Base-by-base conservation (phyloP, 2,113 vertebrate species). In the Eulemur rufifrons region DNA sequence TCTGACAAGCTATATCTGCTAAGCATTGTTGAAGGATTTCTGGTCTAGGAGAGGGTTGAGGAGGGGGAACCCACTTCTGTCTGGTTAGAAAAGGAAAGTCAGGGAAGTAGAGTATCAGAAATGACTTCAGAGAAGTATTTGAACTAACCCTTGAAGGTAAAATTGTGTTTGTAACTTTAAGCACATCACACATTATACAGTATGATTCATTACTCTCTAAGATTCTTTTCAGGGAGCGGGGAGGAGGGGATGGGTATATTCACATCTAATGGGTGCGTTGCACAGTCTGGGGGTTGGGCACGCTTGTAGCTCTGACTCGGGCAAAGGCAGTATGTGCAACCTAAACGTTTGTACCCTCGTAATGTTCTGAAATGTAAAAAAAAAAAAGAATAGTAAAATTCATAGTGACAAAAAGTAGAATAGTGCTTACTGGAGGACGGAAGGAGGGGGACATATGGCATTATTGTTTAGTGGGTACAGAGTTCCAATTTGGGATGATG, bases 401-500 rank as follows among this genome's bases (percentile, higher is more conserved):
- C 45, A 64, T 34, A 78, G 42, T 47, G 18, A 86, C 18, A 91
- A 76, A 86, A 95, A 83, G 8, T 47, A 91, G 85, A 95, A 92
- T 45, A 63, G 6, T 82, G 10, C 21, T 52, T 85, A 64, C 25
- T 27, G 59, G 47, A 11, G 20, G 47, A 17, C 17, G 3, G 45
- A 93, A 39, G 34, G 25, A 83, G 29, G 13, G 7, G 4, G 13
- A 27, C 47, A 64, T 52, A 2, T 0, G 12, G 11, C 39, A 1
- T 56, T 78, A 66, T 12, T 52, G 17, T 63, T 86, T 86, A 81
- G 25, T 74, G 8, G 32, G 25, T 25, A 54, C 6, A 56, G 6
- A n/a, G 3, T 84, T 64, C 84, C 37, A 42, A 29, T 45, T 86
- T 81, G 50, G 32, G 47, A 59, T 76, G 3, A 59, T 50, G 11